Evolutionary conservation across 1,140 invertebrate species (phyloP).

Genomic region (Lucilia sericata): DNA sequence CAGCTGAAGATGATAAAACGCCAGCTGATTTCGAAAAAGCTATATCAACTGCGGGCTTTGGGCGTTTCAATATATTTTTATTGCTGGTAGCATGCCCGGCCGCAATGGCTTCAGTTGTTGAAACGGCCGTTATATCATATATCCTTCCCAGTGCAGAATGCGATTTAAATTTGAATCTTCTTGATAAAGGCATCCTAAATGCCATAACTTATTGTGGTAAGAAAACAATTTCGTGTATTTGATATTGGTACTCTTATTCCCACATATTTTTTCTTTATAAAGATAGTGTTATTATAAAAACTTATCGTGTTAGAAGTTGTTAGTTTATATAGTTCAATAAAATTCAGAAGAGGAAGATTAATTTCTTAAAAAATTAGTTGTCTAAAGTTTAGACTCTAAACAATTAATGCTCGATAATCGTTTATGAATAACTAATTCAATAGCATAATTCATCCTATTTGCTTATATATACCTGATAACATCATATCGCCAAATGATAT

Average conservation of each 20-base stretch:
- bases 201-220: constrained; percentile 77
- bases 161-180: constrained; percentile 74
- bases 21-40: constrained; percentile 74
- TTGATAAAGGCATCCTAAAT: constrained; percentile 78
- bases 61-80: constrained; percentile 76
- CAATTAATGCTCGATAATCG: too few species aligned
- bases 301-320: too few species aligned
- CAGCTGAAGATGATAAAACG: background rate
- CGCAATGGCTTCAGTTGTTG: constrained; percentile 48
- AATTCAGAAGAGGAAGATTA: too few species aligned
- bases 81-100: constrained; percentile 74
- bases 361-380: too few species aligned
- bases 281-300: too few species aligned
- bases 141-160: constrained; percentile 79
- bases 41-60: constrained; percentile 73
- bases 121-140: constrained; percentile 50
- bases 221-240: constrained; percentile 13
- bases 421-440: too few species aligned
- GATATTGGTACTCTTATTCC: background rate
- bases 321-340: too few species aligned
- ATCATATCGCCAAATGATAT: too few species aligned
- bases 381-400: too few species aligned
- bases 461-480: too few species aligned
- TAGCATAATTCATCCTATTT: too few species aligned
- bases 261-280: too few species aligned